Percentiles rank a stretch among this genome's conserved stretches.
Evolutionary conservation across 1,140 invertebrate genomes (phyloP).

Genomic region (Vollenhovia emeryi): DNA sequence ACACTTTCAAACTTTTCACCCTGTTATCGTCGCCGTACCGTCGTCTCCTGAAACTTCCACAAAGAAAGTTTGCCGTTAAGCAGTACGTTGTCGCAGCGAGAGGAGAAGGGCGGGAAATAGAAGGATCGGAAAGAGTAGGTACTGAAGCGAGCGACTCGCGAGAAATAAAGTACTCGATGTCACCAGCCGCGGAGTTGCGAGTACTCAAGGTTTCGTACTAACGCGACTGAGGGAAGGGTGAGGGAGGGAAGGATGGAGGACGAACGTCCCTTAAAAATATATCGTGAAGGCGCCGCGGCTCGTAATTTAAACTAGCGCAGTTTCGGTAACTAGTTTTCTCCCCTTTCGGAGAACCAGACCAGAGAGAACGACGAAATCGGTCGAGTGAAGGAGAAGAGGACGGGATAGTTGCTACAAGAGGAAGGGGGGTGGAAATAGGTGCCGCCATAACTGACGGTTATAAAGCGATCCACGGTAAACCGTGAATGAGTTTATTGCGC

Average conservation of each 20-base stretch:
- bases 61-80: conserved; percentile 60
- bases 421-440: conserved; percentile 45
- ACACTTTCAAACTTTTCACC: conserved; percentile 67
- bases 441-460: conserved; percentile 80
- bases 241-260: neutral
- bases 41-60: conserved; percentile 50
- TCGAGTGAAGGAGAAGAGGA: conserved; percentile 9
- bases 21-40: conserved; percentile 61
- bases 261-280: conserved; percentile 79
- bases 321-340: conserved; percentile 84
- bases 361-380: conserved; percentile 56
- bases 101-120: neutral
- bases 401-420: neutral
- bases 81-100: conserved; percentile 37
- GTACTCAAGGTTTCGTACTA: conserved; percentile 41
- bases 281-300: conserved; percentile 80
- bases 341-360: conserved; percentile 46
- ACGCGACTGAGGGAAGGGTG: neutral
- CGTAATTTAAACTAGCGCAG: conserved; percentile 84
- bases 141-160: conserved; percentile 60
- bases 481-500: conserved; percentile 85
- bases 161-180: conserved; percentile 67
- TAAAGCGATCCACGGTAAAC: conserved; percentile 85
- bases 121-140: conserved; percentile 21
- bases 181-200: conserved; percentile 51